Percentiles rank a stretch among this genome's conserved stretches.
Evolutionary conservation across 2,113 vertebrate species (phyloP).

Genomic region (Regulus satrapa): DNA sequence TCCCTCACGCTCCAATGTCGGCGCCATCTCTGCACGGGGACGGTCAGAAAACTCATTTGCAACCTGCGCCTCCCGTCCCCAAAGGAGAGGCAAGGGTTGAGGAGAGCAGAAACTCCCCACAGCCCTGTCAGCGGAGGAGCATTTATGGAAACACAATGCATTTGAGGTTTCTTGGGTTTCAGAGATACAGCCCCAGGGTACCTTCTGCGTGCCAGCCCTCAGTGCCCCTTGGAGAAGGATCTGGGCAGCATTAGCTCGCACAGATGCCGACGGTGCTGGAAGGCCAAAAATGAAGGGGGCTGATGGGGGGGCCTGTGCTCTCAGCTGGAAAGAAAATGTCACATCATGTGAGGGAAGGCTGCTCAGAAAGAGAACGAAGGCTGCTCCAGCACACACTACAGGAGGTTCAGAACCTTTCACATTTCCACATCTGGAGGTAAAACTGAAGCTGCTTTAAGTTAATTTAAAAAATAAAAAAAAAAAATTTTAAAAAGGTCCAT

Average conservation of each 20-base stretch:
- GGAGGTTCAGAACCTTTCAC: not conserved
- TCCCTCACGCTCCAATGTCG: accelerated
- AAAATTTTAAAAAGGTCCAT: accelerated
- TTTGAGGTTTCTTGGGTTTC: conserved; percentile 33
- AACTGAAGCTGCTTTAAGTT: not conserved
- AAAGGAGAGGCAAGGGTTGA: not conserved
- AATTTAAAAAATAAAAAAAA: too few relatives aligned
- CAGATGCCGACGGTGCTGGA: not conserved
- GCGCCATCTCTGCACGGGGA: not conserved
- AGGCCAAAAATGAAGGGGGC: not conserved
- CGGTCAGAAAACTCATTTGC: not conserved
- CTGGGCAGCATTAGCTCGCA: conserved; percentile 10
- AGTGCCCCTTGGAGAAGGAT: not conserved
- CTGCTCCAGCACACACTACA: not conserved
- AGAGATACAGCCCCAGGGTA: not conserved
- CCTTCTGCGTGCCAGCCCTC: not conserved
- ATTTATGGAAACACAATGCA: conserved; percentile 24
- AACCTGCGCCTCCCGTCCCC: not conserved
- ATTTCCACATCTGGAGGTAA: conserved; percentile 18
- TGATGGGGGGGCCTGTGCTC: accelerated
- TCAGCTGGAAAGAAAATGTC: not conserved
- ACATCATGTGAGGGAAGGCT: not conserved
- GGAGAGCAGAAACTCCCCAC: not conserved
- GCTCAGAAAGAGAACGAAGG: not conserved
- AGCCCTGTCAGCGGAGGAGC: conserved; percentile 10